Evolutionary conservation across 2,797 vertebrate genomes (phyloP), one percentile per base, ranked within the genome.

Genomic region (Sebastolobus altivelis): DNA sequence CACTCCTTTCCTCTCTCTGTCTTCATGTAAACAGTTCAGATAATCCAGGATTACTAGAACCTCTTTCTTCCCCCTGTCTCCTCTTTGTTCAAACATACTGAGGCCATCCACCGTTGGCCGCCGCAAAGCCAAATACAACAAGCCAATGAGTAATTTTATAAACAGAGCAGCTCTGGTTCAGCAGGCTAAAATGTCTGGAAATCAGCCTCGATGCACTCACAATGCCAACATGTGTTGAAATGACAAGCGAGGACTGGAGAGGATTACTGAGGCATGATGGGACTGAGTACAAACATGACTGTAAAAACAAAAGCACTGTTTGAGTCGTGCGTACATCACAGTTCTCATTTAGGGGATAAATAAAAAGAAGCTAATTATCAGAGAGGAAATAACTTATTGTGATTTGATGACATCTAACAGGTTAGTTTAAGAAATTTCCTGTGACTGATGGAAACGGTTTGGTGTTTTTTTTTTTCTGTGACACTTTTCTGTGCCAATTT

Each of bases 71-170:
- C 27, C 7, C 14, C 7, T 4, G 25, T 46, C 33, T 22, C 25
- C 31, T 37, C 22, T 40, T 13, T 38, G 37, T 52, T 18, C 10
- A 11, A 54, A 56, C 68, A 82, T 4, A 62, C 37, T 35, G 46
- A 72, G 37, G 56, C 27, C 8, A 14, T 61, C 60, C 18, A 27
- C 13, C 4, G 8, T 25, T 3, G n/a, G n/a, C 40, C 16, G 40
- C n/a, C 31, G 22, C 66, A 0, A 10, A 29, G 62, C 61, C 60
- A 62, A 76, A 62, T 33, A 38, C 55, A 72, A 70, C 52, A 83
- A 65, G 63, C 10, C 1, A 18, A 35, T 54, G 68, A 77, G 69
- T 55, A 20, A 74, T 40, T 58, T 59, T 20, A 78, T 62, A 58
- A 62, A 56, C 69, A 56, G n/a, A 63, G 10, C 29, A 31, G 56